Base-by-base conservation (phyloP, 1,140 invertebrate genomes). In the Manduca sexta region DNA sequence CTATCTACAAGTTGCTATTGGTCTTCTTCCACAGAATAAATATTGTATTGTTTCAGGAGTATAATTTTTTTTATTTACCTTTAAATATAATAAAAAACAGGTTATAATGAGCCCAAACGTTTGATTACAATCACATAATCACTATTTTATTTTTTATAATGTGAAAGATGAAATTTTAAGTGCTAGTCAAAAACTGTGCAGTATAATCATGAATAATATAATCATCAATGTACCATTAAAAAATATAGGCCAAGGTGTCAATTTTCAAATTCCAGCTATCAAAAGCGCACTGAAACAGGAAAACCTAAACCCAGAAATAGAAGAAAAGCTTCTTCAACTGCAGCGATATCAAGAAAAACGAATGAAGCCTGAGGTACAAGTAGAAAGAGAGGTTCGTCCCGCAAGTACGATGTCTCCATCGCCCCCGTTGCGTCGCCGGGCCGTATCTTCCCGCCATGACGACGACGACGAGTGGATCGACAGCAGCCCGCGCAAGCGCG, bases 301-400 rank as follows among this genome's bases (percentile, higher is more conserved):
- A 67, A 96, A 96, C 75, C 84, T 97, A 10, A 95, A 95, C 77
- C 95, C 96, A 1, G 96, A 97, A 80, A 95, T 97, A 39, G 95
- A 97, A 76, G 95, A 97, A 57, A 97, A 97, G 72, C 74, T 98
- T 14, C 84, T 97, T 2, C 94, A 95, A 57, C 87, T 97, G 53
- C 95, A 97, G 74, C 90, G 93, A 21, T 95, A 96, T 66, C 94
- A 95, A 61, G 94, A 95, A n/a, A 91, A 91, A 49, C 92, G 93
- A 61, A 94, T 92, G 89, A 92, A 92, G 56, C 83, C 83, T 0
- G 83, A 85, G 14, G 34, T 81, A 85, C 63, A 16, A 15, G 63
- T 62, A 51, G 76, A 78, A 52, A 56, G 66, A 6, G 75, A n/a
- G 52, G 51, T 66, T 48, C 56, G 63, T 15, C 48, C 56, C 18